phyloP scores from a whole-genome alignment of 2,797 vertebrate species.

The Huso huso region DNA sequence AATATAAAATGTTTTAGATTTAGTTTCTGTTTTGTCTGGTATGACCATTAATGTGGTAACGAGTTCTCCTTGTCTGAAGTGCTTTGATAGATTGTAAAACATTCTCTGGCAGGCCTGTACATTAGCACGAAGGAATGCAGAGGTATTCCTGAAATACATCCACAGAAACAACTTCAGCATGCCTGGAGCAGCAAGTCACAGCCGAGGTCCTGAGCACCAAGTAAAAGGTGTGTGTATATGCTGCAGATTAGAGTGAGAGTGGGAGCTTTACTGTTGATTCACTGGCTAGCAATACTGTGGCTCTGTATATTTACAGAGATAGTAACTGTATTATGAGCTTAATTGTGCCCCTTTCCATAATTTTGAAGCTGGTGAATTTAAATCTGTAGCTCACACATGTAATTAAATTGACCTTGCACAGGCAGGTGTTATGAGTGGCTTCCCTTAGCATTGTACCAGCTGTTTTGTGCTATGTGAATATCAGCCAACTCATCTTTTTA shows the following conservation, averaged over 20 bases:
- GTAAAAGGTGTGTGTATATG: conserved; percentile 79
- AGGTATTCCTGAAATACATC: conserved; percentile 98
- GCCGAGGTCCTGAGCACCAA: conserved; percentile 83
- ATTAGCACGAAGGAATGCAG: conserved; percentile 85
- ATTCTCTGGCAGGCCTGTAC: conserved; percentile 77
- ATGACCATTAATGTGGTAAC: not conserved
- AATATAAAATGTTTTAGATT: conserved; percentile 6
- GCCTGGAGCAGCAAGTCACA: conserved; percentile 77
- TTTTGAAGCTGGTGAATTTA: too few species aligned
- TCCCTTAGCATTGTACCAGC: too few species aligned
- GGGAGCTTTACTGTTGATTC: too few species aligned
- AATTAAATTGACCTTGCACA: too few species aligned
- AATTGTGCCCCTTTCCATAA: too few species aligned
- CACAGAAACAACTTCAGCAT: conserved; percentile 95
- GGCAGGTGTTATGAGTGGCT: too few species aligned
- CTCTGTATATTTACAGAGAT: too few species aligned
- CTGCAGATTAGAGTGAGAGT: not conserved
- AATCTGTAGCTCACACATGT: not conserved
- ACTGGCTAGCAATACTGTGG: too few species aligned
- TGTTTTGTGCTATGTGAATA: too few species aligned
- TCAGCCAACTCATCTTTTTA: too few species aligned
- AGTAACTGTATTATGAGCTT: too few species aligned
- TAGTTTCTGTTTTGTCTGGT: conserved; percentile 9
- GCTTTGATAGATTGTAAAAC: conserved; percentile 33
- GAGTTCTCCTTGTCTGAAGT: not conserved